A percentile compares a stretch with the other conserved stretches of the same genome.
Evolutionary conservation across 2,888 invertebrate genomes (phyloP).

Genomic region (Drosophila robusta): DNA sequence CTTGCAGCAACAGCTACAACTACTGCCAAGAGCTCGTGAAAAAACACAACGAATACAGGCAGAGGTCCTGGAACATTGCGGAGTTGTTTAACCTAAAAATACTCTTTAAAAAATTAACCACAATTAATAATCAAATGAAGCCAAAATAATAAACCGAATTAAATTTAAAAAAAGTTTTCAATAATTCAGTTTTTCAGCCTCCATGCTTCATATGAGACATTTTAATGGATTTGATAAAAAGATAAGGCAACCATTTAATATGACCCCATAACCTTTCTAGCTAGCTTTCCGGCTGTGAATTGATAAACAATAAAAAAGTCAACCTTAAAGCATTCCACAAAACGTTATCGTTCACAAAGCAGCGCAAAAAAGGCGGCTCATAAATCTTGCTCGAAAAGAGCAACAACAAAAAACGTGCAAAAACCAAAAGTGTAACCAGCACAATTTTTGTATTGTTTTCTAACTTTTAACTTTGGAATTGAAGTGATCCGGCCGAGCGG

Average conservation of each 20-base stretch:
- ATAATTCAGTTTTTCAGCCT: no score
- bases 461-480: constrained; percentile 74
- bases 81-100: not conserved
- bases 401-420: constrained; percentile 19
- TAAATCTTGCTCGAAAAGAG: constrained; percentile 56
- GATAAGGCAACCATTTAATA: not conserved
- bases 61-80: no score
- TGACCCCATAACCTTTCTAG: not conserved
- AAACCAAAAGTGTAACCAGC: constrained; percentile 26
- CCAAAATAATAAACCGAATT: no score
- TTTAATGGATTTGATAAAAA: not conserved
- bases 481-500: constrained; percentile 36
- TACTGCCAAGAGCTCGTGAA: constrained; percentile 22
- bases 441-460: constrained; percentile 70
- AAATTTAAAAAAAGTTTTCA: no score
- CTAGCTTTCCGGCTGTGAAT: constrained; percentile 18
- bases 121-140: no score
- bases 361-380: constrained; percentile 48
- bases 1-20: constrained; percentile 42
- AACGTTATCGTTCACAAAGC: constrained; percentile 45
- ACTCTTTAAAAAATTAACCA: constrained; percentile 3
- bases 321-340: constrained; percentile 50
- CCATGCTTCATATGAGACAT: not conserved
- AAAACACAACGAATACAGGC: no score
- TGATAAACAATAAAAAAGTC: constrained; percentile 26